Evolutionary conservation across 2,888 invertebrate genomes (phyloP), one percentile per base, ranked within the genome.

Genomic region (Agrilus cyanescens): DNA sequence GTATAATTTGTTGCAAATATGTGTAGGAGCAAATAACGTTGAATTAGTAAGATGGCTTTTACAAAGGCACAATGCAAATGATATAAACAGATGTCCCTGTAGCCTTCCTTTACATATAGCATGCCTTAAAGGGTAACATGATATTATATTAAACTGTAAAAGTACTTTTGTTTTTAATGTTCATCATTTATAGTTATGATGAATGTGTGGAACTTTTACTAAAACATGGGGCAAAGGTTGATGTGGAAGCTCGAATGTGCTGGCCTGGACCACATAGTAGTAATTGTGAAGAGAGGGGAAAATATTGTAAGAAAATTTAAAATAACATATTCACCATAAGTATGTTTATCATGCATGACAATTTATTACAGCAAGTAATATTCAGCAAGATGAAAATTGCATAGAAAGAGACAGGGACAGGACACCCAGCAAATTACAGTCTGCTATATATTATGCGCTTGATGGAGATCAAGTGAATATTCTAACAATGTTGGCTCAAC

Each of bases 91-190:
- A 14, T 79, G 80, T 49, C 75, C 78, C n/a, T 85, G 85, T 59
- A 83, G 82, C 50, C 67, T 82, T 39, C 84, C 85, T 2, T 65
- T 84, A 38, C 84, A 85, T 59, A 78, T 85, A 44, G 84, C 85
- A 13, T 82, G 82, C 49, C 66, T 78, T 30, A 76, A 80, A 56
- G 85, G 83, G 65, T 74, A 59, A 55, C 18, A 15, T 8, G 15
- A 25, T 37, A 2, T n/a, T n/a, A n/a, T 12, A 6, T 3, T 29
- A 37, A 14, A 25, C 7, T 29, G 15, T 12, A 30, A 2, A 2
- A 25, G 8, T 32, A 46, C 31, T 29, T 16, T 34, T 37, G 32
- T 42, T 10, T n/a, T 25, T 25, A 25, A 25, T 25, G 2, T 25
- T 15, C 35, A 40, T 40, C 45, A 46, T 53, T 57, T 58, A 14